phyloP scores from a whole-genome alignment of 2,113 vertebrate species.

The Brachypodius melanocephalos region DNA sequence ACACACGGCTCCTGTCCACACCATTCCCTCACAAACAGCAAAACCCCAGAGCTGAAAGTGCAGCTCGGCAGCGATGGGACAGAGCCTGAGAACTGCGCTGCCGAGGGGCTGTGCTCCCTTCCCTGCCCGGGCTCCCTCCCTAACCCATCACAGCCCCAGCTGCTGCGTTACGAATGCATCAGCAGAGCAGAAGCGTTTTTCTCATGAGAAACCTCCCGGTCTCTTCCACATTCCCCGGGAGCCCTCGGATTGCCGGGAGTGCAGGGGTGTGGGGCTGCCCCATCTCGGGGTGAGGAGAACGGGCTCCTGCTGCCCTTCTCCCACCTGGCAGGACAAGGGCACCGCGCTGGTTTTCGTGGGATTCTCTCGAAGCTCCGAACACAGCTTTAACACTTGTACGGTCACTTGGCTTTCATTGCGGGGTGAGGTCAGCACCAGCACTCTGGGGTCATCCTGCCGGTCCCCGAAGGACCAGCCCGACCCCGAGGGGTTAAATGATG shows the following conservation, averaged over 20 bases:
- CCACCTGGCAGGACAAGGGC: not conserved
- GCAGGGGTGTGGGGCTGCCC: not conserved
- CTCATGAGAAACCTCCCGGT: not conserved
- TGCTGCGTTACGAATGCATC: not conserved
- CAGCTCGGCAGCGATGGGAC: not conserved
- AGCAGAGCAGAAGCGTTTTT: not conserved
- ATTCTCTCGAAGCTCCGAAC: not conserved
- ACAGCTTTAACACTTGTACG: rapidly evolving
- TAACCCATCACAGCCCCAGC: not conserved
- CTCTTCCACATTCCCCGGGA: not conserved
- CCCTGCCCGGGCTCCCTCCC: not conserved
- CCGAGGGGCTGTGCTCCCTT: not conserved
- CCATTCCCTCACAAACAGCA: not conserved
- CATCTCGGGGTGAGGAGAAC: not conserved
- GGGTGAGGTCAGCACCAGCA: not conserved
- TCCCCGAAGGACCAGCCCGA: not conserved
- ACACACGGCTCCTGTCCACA: not conserved
- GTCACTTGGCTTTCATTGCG: not conserved
- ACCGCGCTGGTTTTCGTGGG: not conserved
- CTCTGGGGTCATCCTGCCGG: not conserved
- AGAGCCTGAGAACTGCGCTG: not conserved
- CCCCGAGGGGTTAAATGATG: not conserved
- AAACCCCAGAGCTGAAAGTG: not conserved
- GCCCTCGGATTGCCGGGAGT: not conserved
- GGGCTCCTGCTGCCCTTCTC: not conserved